These are phyloP conservation scores for Micronycteris hirsuta DNA, from an alignment of 2,113 vertebrate genomes.

Conservation along the genomic window DNA sequence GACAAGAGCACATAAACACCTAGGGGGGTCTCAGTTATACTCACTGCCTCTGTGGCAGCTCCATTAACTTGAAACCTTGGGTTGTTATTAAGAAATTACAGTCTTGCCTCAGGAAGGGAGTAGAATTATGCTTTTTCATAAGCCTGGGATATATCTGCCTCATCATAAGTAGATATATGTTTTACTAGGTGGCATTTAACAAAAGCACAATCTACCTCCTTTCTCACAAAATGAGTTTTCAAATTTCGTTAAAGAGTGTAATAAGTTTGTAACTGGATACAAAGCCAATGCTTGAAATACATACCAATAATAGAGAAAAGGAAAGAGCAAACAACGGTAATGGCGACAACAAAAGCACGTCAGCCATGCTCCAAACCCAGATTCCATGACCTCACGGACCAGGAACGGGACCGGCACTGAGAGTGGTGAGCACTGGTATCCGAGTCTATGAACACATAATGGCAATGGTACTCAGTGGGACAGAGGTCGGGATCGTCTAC, in stretches of 20 bases:
- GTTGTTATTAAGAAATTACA: constrained; percentile 36
- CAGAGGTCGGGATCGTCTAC: background rate
- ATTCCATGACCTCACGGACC: background rate
- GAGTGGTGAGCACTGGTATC: background rate
- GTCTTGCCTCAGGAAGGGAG: constrained; percentile 34
- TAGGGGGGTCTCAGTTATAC: constrained; percentile 31
- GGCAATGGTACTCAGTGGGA: background rate
- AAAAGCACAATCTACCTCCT: background rate
- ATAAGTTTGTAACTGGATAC: background rate
- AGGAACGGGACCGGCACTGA: background rate
- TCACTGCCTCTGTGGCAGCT: background rate
- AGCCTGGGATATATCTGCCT: background rate
- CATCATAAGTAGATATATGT: background rate
- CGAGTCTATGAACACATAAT: background rate
- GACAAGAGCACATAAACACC: constrained; percentile 16
- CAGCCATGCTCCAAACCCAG: background rate
- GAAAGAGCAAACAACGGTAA: background rate
- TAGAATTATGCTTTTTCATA: background rate
- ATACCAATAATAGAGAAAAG: background rate
- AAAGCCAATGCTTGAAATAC: background rate
- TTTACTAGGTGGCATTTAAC: background rate
- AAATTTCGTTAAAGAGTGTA: background rate
- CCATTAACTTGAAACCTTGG: constrained; percentile 34
- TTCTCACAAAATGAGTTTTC: constrained; percentile 3
- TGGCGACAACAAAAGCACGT: background rate